A percentile compares a stretch with the other conserved stretches of the same genome.
Conservation (phyloP, 2,113 vertebrate genomes). For the Willisornis vidua region DNA sequence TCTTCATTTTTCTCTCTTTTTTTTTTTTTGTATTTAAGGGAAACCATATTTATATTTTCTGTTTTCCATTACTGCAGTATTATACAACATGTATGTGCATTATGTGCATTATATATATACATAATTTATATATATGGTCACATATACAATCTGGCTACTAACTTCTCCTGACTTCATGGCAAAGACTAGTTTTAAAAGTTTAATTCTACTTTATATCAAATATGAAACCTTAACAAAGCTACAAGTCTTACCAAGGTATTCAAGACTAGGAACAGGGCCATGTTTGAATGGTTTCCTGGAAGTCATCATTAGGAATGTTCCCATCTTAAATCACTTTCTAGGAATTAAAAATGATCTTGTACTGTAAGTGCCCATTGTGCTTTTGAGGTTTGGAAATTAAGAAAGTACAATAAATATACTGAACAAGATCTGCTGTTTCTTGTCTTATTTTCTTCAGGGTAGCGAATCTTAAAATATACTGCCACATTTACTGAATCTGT, state of each 20-base stretch:
- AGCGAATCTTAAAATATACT: conserved; percentile 53
- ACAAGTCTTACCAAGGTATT: background rate
- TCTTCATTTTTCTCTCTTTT: background rate
- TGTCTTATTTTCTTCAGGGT: conserved; percentile 12
- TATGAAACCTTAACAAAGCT: background rate
- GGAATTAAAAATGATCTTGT: conserved; percentile 46
- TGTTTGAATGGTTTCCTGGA: conserved; percentile 2
- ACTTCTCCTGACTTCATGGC: background rate
- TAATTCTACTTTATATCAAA: background rate
- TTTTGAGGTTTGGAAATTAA: conserved; percentile 36
- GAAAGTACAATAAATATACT: conserved; percentile 30
- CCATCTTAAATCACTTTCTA: conserved; percentile 43
- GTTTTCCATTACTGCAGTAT: background rate
- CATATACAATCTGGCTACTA: background rate
- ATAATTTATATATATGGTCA: background rate
- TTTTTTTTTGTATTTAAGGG: background rate
- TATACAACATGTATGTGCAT: background rate
- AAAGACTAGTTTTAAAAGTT: background rate
- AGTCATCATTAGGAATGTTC: background rate
- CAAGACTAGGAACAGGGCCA: background rate
- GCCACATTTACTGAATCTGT: conserved; percentile 18
- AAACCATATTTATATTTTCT: background rate
- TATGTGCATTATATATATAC: background rate
- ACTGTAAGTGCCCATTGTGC: background rate
- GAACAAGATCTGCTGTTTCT: background rate